Percentiles rank a stretch among this genome's conserved stretches.
Evolutionary conservation across 2,888 invertebrate species (phyloP).

Genomic region (Cyclophora albipunctata): DNA sequence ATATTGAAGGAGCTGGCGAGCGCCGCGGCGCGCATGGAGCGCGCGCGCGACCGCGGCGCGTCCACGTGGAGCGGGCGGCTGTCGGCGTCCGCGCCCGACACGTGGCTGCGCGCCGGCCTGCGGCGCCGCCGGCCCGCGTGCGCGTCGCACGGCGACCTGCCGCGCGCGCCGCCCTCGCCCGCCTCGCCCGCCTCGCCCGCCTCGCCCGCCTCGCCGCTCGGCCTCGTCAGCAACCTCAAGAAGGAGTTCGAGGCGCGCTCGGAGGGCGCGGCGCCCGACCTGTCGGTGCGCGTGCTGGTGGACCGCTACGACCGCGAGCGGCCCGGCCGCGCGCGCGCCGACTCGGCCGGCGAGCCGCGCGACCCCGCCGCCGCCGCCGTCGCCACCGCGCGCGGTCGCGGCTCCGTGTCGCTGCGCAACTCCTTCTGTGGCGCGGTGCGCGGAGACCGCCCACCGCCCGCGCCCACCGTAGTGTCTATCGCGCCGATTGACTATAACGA

Average conservation of each 20-base stretch:
- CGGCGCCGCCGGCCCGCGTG: slow-evolving; percentile 57
- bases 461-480: slow-evolving; percentile 53
- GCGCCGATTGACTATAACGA: slow-evolving; percentile 68
- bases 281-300: slow-evolving; percentile 84
- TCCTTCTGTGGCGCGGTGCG: slow-evolving; percentile 35
- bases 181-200: slow-evolving; percentile 25
- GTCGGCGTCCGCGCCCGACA: slow-evolving; percentile 78
- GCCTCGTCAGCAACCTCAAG: slow-evolving; percentile 89
- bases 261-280: slow-evolving; percentile 31
- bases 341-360: slow-evolving; percentile 31
- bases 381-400: slow-evolving; percentile 15
- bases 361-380: slow-evolving; percentile 2
- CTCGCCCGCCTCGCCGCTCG: slow-evolving; percentile 54
- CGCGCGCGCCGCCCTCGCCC: slow-evolving; percentile 29
- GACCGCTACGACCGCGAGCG: slow-evolving; percentile 80
- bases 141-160: slow-evolving; percentile 61
- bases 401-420: slow-evolving; percentile 30
- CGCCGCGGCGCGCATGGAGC: slow-evolving; percentile 55
- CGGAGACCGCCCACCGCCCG: slow-evolving; percentile 51
- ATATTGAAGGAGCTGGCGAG: slow-evolving; percentile 74
- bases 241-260: slow-evolving; percentile 88
- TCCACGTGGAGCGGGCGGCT: slow-evolving; percentile 67
- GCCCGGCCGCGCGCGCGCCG: slow-evolving; percentile 37
- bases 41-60: slow-evolving; percentile 49
- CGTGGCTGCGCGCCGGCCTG: slow-evolving; percentile 62